Evolutionary conservation across 2,113 vertebrate genomes (phyloP).

Genomic region (Cranoglanis bouderius): DNA sequence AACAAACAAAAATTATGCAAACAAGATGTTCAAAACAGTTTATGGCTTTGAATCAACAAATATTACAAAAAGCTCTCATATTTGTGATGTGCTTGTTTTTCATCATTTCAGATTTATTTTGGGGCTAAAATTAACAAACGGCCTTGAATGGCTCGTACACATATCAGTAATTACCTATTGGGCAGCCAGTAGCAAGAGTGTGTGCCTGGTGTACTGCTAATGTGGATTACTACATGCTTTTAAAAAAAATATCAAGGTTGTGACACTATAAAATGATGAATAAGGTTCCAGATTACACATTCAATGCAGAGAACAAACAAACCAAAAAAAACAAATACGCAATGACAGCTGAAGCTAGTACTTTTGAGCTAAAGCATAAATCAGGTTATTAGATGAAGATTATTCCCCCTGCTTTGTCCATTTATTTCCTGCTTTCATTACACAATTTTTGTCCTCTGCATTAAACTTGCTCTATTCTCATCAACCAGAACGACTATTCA

Average conservation of each 20-base stretch:
- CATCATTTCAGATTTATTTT: background rate
- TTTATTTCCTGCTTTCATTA: background rate
- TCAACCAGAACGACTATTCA: background rate
- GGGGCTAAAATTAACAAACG: background rate
- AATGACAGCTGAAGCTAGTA: background rate
- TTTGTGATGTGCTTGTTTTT: background rate
- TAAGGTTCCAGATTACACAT: background rate
- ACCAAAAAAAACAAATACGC: background rate
- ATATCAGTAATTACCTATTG: background rate
- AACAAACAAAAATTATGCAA: background rate
- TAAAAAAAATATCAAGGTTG: background rate
- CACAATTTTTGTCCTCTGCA: background rate
- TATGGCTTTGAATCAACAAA: background rate
- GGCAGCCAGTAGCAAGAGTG: background rate
- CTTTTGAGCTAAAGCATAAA: background rate
- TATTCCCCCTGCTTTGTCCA: background rate
- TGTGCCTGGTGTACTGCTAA: background rate
- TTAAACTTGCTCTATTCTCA: background rate
- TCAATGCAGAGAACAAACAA: background rate
- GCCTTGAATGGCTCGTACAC: background rate
- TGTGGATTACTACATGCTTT: background rate
- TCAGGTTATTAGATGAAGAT: background rate
- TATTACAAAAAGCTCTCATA: background rate
- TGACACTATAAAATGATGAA: background rate
- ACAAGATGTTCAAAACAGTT: background rate